A percentile compares a stretch with the other conserved stretches of the same genome.
Conservation (phyloP, 2,888 invertebrate genomes). For the Acleris holmiana region DNA sequence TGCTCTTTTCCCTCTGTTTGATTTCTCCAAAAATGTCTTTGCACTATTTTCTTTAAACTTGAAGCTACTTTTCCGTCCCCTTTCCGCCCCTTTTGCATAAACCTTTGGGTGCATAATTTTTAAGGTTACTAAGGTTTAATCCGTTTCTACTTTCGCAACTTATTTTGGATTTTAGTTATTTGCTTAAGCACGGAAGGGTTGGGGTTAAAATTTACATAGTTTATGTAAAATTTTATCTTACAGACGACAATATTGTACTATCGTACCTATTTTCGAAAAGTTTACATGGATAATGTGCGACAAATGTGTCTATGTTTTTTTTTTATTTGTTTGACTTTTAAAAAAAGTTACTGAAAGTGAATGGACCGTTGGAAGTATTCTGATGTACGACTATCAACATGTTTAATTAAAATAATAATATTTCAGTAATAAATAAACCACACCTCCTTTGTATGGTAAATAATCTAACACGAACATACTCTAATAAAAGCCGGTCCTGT, state of each 20-base stretch:
- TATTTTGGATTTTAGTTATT: slow-evolving; percentile 38
- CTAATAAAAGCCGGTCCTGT: no score
- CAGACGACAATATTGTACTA: slow-evolving; percentile 14
- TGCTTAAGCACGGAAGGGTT: slow-evolving; percentile 26
- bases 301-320: no score
- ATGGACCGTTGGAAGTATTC: no score
- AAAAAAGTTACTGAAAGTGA: no score
- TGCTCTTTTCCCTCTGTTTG: neutral
- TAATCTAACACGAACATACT: no score
- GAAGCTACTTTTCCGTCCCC: slow-evolving; percentile 10
- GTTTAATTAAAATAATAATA: no score
- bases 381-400: no score
- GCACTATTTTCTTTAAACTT: slow-evolving; percentile 33
- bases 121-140: slow-evolving; percentile 33
- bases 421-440: neutral
- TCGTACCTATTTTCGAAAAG: neutral
- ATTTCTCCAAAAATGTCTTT: slow-evolving; percentile 15
- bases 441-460: no score
- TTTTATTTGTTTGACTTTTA: no score
- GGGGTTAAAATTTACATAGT: slow-evolving; percentile 28
- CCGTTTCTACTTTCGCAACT: slow-evolving; percentile 39
- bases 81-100: slow-evolving; percentile 28
- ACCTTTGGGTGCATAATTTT: slow-evolving; percentile 40
- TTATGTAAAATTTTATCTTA: slow-evolving; percentile 22
- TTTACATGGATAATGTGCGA: neutral